Percentiles rank a stretch among this genome's conserved stretches.
These are phyloP conservation scores for Cassiopea xamachana DNA, from an alignment of 30 jellyfish, hydroid and myxozoan genomes.

Conservation along the genomic window DNA sequence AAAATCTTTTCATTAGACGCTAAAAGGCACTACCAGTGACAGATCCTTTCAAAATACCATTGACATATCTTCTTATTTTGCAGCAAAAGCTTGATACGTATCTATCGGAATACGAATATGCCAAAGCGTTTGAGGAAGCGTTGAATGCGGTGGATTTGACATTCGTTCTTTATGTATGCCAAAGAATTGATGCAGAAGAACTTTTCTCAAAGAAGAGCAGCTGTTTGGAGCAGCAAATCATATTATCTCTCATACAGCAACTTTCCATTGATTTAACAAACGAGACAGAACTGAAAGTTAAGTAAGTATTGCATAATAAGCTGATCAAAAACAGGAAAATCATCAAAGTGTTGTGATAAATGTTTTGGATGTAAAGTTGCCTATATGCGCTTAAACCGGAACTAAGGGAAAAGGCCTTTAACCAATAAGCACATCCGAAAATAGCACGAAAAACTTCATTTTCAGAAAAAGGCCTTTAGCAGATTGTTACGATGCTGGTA, in stretches of 20 bases:
- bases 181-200: slow-evolving; percentile 79
- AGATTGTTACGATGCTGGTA: too few species aligned
- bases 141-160: slow-evolving; percentile 74
- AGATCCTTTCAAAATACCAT: too few species aligned
- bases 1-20: too few species aligned
- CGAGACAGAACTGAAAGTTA: slow-evolving; percentile 81
- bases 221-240: slow-evolving; percentile 70
- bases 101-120: slow-evolving; percentile 42
- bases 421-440: too few species aligned
- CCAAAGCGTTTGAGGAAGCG: slow-evolving; percentile 80
- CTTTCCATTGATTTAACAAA: slow-evolving; percentile 74
- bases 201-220: slow-evolving; percentile 51
- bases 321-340: too few species aligned
- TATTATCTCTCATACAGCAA: slow-evolving; percentile 87
- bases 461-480: too few species aligned
- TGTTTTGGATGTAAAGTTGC: too few species aligned
- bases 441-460: too few species aligned
- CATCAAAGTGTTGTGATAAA: too few species aligned
- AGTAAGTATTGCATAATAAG: slow-evolving; percentile 40
- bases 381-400: too few species aligned
- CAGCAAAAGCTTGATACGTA: slow-evolving; percentile 46
- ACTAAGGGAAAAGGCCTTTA: too few species aligned
- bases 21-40: too few species aligned
- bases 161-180: slow-evolving; percentile 74
- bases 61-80: background rate